Evolutionary conservation across 2,888 invertebrate species (phyloP), one percentile per base, ranked within the genome.

Genomic region (Punctoribates punctum): DNA sequence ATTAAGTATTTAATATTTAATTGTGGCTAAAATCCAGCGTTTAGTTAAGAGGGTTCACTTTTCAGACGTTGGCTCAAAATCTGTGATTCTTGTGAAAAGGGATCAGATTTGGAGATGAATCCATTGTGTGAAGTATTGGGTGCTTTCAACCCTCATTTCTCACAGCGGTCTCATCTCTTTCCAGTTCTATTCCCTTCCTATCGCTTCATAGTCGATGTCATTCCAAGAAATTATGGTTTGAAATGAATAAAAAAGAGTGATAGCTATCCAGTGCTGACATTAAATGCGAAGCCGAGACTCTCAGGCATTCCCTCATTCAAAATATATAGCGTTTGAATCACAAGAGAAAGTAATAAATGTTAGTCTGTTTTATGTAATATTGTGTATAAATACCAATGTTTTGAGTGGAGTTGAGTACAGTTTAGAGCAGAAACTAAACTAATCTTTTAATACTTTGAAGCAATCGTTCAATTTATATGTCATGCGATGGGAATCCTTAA

Each of bases 371-470:
- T 8, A n/a, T 65, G 5, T 65, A 34, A 34, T 23, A 60, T 60
- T 25, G 60, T 65, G 17, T 65, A 65, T 65, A 65, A 65, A 65
- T 65, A 65, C 8, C 65, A 65, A 38, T 57, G 23, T 70, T 70
- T 70, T 57, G 25, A 57, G 57, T 25, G 11, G 25, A 70, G 70
- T 70, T n/a, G n/a, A n/a, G n/a, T n/a, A n/a, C n/a, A n/a, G n/a
- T 70, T 70, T 15, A 20, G 15, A 38, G n/a, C 46, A 38, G 20
- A 57, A 34, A 57, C 57, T 57, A 0, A 42, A 70, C 70, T 70
- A 70, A 70, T 70, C 70, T 70, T 70, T 70, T 70, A 70, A 70
- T 70, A 70, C 70, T 70, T 70, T 70, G 38, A 70, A 70, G 65
- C 65, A 34, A 65, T 65, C 65, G 34, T 65, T 65, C 65, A 65